Evolutionary conservation across 2,888 invertebrate genomes (phyloP).

Genomic region (Sarcophaga rosellei): DNA sequence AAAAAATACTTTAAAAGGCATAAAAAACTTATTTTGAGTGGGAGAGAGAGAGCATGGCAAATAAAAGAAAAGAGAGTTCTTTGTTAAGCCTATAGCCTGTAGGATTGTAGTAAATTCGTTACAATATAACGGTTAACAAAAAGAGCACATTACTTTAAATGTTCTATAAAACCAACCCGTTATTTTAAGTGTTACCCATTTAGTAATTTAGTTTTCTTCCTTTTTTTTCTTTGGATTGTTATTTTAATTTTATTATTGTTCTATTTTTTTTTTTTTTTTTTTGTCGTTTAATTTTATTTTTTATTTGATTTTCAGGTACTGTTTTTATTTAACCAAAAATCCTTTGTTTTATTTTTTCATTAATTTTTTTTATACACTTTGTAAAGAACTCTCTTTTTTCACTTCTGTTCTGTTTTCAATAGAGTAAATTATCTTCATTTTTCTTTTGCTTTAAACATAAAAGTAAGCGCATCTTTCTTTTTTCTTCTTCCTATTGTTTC

Average conservation of each 20-base stretch:
- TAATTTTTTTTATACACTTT: not conserved
- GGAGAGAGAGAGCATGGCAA: not conserved
- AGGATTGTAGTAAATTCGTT: no score
- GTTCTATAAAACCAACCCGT: not conserved
- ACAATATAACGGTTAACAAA: no score
- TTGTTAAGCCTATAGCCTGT: no score
- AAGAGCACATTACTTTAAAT: no score
- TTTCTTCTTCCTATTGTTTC: not conserved
- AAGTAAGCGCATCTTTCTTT: conserved; percentile 51
- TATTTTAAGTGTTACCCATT: not conserved
- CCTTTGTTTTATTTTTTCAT: not conserved
- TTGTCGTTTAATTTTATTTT: no score
- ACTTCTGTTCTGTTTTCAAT: not conserved
- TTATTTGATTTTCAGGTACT: conserved; percentile 58
- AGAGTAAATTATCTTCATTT: no score
- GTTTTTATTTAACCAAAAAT: conserved; percentile 41
- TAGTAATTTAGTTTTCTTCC: not conserved
- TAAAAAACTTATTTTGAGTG: not conserved
- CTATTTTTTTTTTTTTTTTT: conserved; percentile 8
- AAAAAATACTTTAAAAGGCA: not conserved
- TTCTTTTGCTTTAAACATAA: conserved; percentile 4
- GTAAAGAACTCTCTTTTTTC: not conserved
- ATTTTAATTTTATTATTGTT: not conserved
- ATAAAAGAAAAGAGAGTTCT: no score
- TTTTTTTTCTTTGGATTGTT: not conserved